Conservation (phyloP, 2,888 invertebrate species). For the Ennomos erosarius region DNA sequence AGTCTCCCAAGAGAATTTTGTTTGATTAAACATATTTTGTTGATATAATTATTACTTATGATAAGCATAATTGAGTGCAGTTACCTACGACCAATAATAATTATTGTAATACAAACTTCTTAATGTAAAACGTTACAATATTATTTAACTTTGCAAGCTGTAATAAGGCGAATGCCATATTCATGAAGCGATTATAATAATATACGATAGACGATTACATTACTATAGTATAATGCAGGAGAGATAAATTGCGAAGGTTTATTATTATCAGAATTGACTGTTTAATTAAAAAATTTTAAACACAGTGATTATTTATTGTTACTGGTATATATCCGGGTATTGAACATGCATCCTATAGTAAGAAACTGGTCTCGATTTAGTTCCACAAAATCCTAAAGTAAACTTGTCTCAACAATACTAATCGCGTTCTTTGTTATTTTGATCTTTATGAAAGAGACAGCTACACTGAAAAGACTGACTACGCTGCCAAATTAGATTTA, state of each 20-base stretch:
- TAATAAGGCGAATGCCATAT: constrained; percentile 57
- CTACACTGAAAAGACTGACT: too few relatives aligned
- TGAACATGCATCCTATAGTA: not conserved
- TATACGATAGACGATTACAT: constrained; percentile 20
- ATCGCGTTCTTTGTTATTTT: too few relatives aligned
- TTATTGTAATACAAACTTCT: constrained; percentile 72
- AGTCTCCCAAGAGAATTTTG: constrained; percentile 36
- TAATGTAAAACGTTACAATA: constrained; percentile 49
- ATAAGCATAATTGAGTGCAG: constrained; percentile 76
- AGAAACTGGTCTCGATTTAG: not conserved
- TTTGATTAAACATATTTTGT: constrained; percentile 38
- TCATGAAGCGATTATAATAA: constrained; percentile 37
- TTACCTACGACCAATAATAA: constrained; percentile 68
- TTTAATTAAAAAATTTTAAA: too few relatives aligned
- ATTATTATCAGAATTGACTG: not conserved
- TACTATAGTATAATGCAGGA: constrained; percentile 21
- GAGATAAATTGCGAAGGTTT: constrained; percentile 12
- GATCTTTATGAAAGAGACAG: too few relatives aligned
- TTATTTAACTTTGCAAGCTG: constrained; percentile 63
- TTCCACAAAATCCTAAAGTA: too few relatives aligned
- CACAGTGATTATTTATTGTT: not conserved
- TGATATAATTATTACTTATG: constrained; percentile 49
- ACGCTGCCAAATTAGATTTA: too few relatives aligned
- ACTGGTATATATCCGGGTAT: not conserved
- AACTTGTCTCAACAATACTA: too few relatives aligned